Percentiles rank a stretch among this genome's conserved stretches.
These are phyloP conservation scores for Tachuris rubrigastra DNA, from an alignment of 2,113 vertebrate species.

Conservation along the genomic window DNA sequence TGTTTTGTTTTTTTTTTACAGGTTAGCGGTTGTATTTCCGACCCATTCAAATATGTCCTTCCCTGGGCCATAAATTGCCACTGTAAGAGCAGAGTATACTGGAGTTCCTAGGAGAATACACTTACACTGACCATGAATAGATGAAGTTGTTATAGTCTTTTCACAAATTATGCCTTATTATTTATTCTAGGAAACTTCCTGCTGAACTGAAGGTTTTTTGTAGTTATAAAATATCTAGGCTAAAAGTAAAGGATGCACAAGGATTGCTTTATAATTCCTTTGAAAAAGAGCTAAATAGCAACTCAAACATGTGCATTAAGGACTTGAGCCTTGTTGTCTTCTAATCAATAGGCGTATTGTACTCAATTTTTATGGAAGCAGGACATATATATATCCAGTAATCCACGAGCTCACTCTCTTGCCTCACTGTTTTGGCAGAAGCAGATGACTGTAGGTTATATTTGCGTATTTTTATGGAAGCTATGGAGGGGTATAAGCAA, in stretches of 20 bases:
- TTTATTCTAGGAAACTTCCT: constrained; percentile 18
- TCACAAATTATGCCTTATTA: background rate
- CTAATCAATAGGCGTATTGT: background rate
- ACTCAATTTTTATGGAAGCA: background rate
- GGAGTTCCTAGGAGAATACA: background rate
- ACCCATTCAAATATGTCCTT: constrained; percentile 46
- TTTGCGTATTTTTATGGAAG: constrained; percentile 50
- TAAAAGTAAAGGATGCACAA: constrained; percentile 12
- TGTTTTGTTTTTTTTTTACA: background rate
- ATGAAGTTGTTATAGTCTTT: background rate
- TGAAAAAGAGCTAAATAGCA: constrained; percentile 15
- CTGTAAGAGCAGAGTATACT: background rate
- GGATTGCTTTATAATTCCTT: constrained; percentile 8
- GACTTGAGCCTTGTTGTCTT: background rate
- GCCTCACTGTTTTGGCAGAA: constrained; percentile 9
- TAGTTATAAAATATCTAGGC: background rate
- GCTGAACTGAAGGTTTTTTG: background rate
- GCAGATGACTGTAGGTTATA: constrained; percentile 12
- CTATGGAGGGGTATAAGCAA: background rate
- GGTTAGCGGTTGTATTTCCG: constrained; percentile 1
- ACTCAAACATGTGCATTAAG: constrained; percentile 20
- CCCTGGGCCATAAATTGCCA: constrained; percentile 42
- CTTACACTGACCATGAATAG: constrained; percentile 11
- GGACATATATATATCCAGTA: constrained; percentile 5
- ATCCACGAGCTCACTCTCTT: constrained; percentile 9